A percentile compares a stretch with the other conserved stretches of the same genome.
phyloP scores from a whole-genome alignment of 2,888 invertebrate species.

The Drosophila barbarae region DNA sequence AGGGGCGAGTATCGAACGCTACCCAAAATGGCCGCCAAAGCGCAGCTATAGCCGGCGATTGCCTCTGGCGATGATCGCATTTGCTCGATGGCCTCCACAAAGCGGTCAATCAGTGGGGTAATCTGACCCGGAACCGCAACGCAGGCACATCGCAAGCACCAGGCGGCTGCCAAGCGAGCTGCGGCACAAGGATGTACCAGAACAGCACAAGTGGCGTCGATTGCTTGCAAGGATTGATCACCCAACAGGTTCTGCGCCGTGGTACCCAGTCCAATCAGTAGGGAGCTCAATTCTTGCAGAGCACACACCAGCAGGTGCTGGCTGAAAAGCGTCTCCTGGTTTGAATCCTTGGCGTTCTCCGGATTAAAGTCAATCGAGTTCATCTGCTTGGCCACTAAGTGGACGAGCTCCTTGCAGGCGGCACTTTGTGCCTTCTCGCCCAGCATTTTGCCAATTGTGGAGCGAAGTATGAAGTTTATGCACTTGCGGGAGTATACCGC shows the following conservation, averaged over 20 bases:
- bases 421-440: conserved; percentile 98
- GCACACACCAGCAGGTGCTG: conserved; percentile 96
- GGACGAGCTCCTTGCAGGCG: conserved; percentile 95
- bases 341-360: conserved; percentile 94
- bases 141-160: conserved; percentile 94
- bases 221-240: conserved; percentile 89
- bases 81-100: conserved; percentile 92
- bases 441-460: conserved; percentile 94
- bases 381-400: conserved; percentile 96
- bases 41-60: conserved; percentile 94
- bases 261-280: conserved; percentile 95
- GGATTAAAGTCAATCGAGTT: conserved; percentile 95
- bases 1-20: conserved; percentile 93
- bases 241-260: conserved; percentile 94
- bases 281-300: conserved; percentile 92
- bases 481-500: conserved; percentile 98
- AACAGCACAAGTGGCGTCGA: conserved; percentile 84
- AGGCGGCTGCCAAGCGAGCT: conserved; percentile 95
- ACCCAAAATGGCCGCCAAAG: conserved; percentile 95
- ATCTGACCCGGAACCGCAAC: conserved; percentile 96
- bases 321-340: conserved; percentile 93
- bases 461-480: conserved; percentile 95
- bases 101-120: conserved; percentile 94
- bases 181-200: conserved; percentile 96
- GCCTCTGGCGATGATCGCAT: conserved; percentile 93